These are phyloP conservation scores for Mellilla xanthometata DNA, from an alignment of 2,888 invertebrate genomes.

Conservation along the genomic window DNA sequence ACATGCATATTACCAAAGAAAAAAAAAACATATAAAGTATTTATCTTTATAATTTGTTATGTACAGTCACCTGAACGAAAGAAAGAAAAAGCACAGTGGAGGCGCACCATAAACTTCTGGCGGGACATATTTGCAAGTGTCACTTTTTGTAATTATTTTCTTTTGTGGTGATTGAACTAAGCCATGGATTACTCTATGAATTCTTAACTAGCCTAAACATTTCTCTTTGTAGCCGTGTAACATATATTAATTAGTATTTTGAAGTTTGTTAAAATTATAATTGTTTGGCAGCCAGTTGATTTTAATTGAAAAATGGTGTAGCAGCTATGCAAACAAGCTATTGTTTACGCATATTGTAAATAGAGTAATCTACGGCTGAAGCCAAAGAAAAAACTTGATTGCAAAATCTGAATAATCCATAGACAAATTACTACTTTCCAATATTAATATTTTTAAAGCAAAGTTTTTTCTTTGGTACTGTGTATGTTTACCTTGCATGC, in stretches of 20 bases:
- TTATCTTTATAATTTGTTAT: constrained; percentile 35
- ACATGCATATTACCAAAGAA: constrained; percentile 63
- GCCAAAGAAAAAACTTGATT: constrained; percentile 67
- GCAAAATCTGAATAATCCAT: constrained; percentile 5
- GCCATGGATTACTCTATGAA: too few species aligned
- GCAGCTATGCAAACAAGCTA: too few species aligned
- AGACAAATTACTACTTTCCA: neutral
- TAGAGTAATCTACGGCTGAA: neutral
- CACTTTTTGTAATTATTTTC: constrained; percentile 57
- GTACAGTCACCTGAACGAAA: constrained; percentile 78
- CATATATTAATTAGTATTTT: too few species aligned
- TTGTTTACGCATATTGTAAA: too few species aligned
- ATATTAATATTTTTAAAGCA: neutral
- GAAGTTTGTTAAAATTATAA: too few species aligned
- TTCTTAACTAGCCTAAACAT: too few species aligned
- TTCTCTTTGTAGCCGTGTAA: too few species aligned
- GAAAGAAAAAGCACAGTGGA: constrained; percentile 79
- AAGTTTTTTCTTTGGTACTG: constrained; percentile 76
- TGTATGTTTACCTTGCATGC: constrained; percentile 37
- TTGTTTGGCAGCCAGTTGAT: too few species aligned
- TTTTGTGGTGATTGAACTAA: constrained; percentile 13
- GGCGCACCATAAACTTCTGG: constrained; percentile 82
- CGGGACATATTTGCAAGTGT: constrained; percentile 81
- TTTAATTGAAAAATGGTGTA: too few species aligned
- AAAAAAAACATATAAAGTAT: constrained; percentile 24